Conservation (phyloP, 2,797 vertebrate genomes). For the Sylvia borin region DNA sequence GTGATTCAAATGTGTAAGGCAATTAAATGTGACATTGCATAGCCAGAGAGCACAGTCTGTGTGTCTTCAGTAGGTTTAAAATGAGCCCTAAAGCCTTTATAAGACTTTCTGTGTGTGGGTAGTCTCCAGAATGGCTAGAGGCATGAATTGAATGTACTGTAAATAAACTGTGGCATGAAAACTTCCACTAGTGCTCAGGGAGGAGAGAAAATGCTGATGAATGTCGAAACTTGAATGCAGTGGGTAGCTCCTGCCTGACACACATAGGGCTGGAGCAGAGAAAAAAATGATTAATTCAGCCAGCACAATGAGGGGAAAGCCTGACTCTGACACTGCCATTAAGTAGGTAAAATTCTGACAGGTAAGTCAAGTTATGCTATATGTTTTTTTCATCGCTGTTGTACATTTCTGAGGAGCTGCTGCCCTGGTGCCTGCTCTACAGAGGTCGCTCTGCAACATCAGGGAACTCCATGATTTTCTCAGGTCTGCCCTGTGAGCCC, state of each 20-base stretch:
- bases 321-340: not conserved
- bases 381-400: not conserved
- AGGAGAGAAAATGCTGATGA: conserved; percentile 1
- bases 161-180: conserved; percentile 29
- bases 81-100: not conserved
- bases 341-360: not conserved
- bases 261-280: not conserved
- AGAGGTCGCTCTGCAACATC: not conserved
- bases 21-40: not conserved
- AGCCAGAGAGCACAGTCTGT: not conserved
- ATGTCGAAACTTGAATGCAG: not conserved
- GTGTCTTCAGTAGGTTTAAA: not conserved
- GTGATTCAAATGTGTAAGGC: not conserved
- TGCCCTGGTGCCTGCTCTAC: not conserved
- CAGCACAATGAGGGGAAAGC: not conserved
- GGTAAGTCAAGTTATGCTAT: not conserved
- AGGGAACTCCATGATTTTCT: not conserved
- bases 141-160: conserved; percentile 1
- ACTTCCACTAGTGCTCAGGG: not conserved
- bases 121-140: conserved; percentile 1
- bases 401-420: not conserved
- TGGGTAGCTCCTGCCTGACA: not conserved
- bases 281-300: conserved; percentile 14
- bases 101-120: not conserved
- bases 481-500: not conserved